These are phyloP conservation scores for Eonycteris spelaea DNA, from an alignment of 2,113 vertebrate species.

Conservation along the genomic window DNA sequence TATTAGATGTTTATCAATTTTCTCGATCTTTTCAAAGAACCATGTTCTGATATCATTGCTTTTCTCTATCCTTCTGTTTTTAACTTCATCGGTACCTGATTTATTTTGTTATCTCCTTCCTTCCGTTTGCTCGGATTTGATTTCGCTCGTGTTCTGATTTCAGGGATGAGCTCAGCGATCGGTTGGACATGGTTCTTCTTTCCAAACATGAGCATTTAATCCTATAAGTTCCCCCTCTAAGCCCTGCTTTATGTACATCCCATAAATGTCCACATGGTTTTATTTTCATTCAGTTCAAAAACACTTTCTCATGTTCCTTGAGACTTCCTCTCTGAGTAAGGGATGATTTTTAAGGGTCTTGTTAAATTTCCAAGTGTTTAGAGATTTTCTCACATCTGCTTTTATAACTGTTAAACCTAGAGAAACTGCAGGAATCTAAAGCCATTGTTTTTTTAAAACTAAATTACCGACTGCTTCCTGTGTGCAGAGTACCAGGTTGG, in stretches of 20 bases:
- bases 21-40: not conserved
- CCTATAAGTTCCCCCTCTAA: not conserved
- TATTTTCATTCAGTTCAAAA: constrained; percentile 14
- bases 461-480: not conserved
- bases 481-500: not conserved
- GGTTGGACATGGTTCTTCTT: not conserved
- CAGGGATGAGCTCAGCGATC: not conserved
- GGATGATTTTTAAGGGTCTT: not conserved
- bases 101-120: not conserved
- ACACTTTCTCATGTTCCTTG: not conserved
- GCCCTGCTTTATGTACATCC: not conserved
- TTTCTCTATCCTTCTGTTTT: not conserved
- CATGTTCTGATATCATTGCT: not conserved
- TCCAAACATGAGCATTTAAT: not conserved
- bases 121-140: not conserved
- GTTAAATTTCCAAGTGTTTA: not conserved
- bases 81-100: not conserved
- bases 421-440: not conserved
- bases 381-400: not conserved
- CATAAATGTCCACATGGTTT: not conserved
- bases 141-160: not conserved
- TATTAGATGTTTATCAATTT: not conserved
- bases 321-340: not conserved
- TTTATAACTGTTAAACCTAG: not conserved
- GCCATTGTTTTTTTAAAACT: not conserved